phyloP scores from a whole-genome alignment of 92 coral and sea anemone genomes.

The Galaxea fascicularis region DNA sequence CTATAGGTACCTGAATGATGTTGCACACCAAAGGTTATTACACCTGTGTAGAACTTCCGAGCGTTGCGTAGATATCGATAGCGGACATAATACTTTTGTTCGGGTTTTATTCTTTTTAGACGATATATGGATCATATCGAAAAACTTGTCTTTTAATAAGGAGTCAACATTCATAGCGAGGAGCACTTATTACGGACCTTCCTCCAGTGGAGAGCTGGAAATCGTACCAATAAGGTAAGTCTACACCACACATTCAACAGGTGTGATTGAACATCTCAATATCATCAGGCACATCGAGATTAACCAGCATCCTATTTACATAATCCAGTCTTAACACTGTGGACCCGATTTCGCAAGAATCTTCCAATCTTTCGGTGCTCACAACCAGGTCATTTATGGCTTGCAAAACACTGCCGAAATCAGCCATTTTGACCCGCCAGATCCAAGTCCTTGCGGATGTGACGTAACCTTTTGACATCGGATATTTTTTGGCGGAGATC shows the following conservation, averaged over 20 bases:
- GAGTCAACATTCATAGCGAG: slow-evolving; percentile 85
- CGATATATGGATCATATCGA: slow-evolving; percentile 96
- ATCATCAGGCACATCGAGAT: too few relatives aligned
- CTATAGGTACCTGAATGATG: not conserved
- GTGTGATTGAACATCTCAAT: not conserved
- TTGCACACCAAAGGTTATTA: not conserved
- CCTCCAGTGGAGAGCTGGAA: slow-evolving; percentile 88
- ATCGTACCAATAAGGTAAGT: slow-evolving; percentile 85
- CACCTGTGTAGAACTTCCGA: not conserved
- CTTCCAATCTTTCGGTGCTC: not conserved
- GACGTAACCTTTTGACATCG: too few relatives aligned
- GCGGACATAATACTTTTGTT: not conserved
- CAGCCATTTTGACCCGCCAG: too few relatives aligned
- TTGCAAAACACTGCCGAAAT: too few relatives aligned
- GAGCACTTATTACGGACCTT: slow-evolving; percentile 92
- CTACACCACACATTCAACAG: not conserved
- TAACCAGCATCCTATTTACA: too few relatives aligned
- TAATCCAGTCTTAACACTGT: too few relatives aligned
- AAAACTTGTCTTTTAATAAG: slow-evolving; percentile 70
- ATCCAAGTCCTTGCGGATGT: too few relatives aligned
- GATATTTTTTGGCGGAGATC: too few relatives aligned
- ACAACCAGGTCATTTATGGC: too few relatives aligned
- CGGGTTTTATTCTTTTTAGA: slow-evolving; percentile 52
- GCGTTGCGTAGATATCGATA: not conserved
- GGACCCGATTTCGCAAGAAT: not conserved